Conservation (phyloP, 2,113 vertebrate species). For the Beaufortia kweichowensis region DNA sequence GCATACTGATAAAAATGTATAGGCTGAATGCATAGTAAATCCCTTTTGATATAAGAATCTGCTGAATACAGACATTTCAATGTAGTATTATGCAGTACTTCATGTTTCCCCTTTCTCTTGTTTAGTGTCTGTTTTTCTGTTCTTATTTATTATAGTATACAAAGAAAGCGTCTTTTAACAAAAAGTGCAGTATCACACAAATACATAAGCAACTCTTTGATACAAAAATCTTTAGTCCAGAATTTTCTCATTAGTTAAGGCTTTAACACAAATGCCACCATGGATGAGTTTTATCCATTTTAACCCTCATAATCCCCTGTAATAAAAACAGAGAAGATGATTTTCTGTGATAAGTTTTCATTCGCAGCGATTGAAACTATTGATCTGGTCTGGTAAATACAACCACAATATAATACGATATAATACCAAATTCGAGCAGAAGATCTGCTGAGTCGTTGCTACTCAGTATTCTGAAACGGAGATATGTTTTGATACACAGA, state of each 20-base stretch:
- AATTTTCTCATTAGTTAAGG: constrained; percentile 43
- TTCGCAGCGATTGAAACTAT: constrained; percentile 37
- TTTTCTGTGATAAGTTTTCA: constrained; percentile 45
- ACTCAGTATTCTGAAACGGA: too few species aligned
- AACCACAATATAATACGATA: too few species aligned
- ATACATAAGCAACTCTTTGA: neutral
- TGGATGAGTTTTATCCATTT: constrained; percentile 37
- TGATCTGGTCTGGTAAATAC: neutral
- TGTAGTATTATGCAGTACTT: too few species aligned
- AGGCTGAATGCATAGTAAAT: too few species aligned
- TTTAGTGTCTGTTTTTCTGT: neutral
- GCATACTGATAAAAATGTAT: too few species aligned
- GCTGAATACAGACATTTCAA: too few species aligned
- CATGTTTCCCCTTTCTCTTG: too few species aligned
- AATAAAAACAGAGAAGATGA: constrained; percentile 34
- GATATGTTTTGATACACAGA: too few species aligned
- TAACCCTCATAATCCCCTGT: constrained; percentile 44
- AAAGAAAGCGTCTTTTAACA: neutral
- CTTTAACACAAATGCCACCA: constrained; percentile 43
- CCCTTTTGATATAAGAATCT: too few species aligned
- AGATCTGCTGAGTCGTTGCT: too few species aligned
- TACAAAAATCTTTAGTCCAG: constrained; percentile 5
- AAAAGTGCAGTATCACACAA: neutral
- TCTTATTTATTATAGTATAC: neutral
- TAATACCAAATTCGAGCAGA: too few species aligned